Evolutionary conservation across 92 coral and sea anemone genomes (phyloP).

Genomic region (Porites lobata): DNA sequence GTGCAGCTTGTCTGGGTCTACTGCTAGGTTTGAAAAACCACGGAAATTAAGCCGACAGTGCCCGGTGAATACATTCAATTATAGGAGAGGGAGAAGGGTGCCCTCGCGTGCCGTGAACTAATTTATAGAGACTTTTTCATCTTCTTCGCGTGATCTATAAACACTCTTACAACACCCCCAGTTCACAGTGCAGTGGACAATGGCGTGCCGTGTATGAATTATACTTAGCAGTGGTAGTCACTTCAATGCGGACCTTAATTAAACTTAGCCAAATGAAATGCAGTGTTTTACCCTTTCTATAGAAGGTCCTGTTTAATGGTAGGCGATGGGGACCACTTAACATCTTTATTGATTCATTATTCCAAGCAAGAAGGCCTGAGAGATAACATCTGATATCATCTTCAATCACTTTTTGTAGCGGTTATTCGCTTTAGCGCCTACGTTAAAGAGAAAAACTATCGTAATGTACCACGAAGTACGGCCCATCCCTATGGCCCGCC

Average conservation of each 20-base stretch:
- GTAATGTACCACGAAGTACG: constrained; percentile 5
- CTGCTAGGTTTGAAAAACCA: constrained; percentile 65
- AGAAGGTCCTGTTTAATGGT: constrained; percentile 22
- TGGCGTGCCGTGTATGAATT: constrained; percentile 45
- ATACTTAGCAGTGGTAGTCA: constrained; percentile 58
- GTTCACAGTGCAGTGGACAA: constrained; percentile 51
- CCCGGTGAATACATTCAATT: constrained; percentile 71
- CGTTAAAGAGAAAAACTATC: constrained; percentile 1
- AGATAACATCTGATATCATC: constrained; percentile 80
- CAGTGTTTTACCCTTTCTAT: constrained; percentile 25
- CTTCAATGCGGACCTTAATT: constrained; percentile 41
- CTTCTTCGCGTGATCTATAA: constrained; percentile 57
- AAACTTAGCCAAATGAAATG: constrained; percentile 36
- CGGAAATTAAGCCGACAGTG: constrained; percentile 79
- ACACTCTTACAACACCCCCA: constrained; percentile 40
- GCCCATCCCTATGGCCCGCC: constrained; percentile 39
- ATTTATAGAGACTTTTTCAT: constrained; percentile 49
- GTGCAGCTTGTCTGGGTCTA: constrained; percentile 58
- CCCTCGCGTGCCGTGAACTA: constrained; percentile 44
- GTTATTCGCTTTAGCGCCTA: constrained; percentile 28
- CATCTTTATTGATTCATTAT: constrained; percentile 63
- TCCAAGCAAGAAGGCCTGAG: constrained; percentile 46
- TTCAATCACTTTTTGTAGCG: constrained; percentile 46
- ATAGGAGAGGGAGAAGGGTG: constrained; percentile 37
- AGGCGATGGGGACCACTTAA: constrained; percentile 55